Evolutionary conservation across 2,888 invertebrate species (phyloP).

Genomic region (Gandaritis pyraliata): DNA sequence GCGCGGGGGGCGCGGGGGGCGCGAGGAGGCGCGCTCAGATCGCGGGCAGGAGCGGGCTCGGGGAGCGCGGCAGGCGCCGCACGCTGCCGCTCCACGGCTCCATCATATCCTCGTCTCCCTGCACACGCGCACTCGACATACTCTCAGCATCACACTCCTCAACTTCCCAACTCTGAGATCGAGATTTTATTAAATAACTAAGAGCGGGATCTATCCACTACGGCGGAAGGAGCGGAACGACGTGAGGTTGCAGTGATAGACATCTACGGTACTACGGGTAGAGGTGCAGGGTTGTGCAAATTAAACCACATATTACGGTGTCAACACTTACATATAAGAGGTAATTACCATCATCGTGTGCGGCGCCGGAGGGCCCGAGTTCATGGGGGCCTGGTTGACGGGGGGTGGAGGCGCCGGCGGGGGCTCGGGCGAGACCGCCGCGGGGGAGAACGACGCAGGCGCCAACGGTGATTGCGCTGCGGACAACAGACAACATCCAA

Average conservation of each 20-base stretch:
- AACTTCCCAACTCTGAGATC: slow-evolving; percentile 83
- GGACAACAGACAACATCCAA: too few relatives aligned
- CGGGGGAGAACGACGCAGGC: slow-evolving; percentile 83
- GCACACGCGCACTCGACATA: slow-evolving; percentile 84
- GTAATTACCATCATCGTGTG: slow-evolving; percentile 85
- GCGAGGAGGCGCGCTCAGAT: slow-evolving; percentile 56
- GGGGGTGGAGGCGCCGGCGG: slow-evolving; percentile 85
- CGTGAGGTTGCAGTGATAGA: slow-evolving; percentile 40
- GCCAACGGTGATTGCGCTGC: slow-evolving; percentile 85
- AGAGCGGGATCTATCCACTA: slow-evolving; percentile 52
- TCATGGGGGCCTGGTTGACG: slow-evolving; percentile 66
- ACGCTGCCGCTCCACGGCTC: slow-evolving; percentile 81
- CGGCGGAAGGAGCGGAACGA: slow-evolving; percentile 46
- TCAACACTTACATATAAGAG: slow-evolving; percentile 84
- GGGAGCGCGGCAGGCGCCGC: slow-evolving; percentile 72
- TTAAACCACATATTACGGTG: slow-evolving; percentile 83
- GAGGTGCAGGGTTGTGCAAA: slow-evolving; percentile 77
- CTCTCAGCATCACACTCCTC: slow-evolving; percentile 83
- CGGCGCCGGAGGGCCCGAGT: slow-evolving; percentile 73
- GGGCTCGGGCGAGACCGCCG: slow-evolving; percentile 85
- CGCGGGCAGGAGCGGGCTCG: slow-evolving; percentile 77
- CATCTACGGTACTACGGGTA: slow-evolving; percentile 55
- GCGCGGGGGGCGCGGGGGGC: slow-evolving; percentile 34
- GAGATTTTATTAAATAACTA: slow-evolving; percentile 73
- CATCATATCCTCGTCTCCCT: slow-evolving; percentile 87